Conservation (phyloP, 2,797 vertebrate species). For the Peromyscus melanophrys region DNA sequence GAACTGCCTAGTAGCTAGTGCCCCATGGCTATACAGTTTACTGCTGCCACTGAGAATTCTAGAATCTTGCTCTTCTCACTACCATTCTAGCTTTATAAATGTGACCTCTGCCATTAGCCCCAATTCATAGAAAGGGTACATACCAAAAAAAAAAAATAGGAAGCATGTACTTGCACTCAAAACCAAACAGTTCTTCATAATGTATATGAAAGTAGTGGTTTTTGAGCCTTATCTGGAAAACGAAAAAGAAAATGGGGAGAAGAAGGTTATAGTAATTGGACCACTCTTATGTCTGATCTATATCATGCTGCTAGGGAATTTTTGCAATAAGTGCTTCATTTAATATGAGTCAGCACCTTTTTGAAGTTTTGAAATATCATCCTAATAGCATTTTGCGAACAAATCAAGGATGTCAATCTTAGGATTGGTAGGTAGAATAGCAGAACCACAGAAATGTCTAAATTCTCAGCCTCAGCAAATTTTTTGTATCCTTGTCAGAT, state of each 20-base stretch:
- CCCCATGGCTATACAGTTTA: not conserved
- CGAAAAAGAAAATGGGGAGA: not conserved
- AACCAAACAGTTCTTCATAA: not conserved
- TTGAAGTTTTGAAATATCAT: not conserved
- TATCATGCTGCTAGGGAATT: not conserved
- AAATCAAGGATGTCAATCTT: not conserved
- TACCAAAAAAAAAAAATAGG: not conserved
- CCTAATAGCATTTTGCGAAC: not conserved
- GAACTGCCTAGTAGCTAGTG: not conserved
- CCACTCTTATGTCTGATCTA: not conserved
- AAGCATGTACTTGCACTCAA: not conserved
- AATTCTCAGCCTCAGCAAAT: not conserved
- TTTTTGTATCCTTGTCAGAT: not conserved
- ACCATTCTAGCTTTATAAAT: not conserved
- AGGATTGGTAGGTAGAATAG: not conserved
- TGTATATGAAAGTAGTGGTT: not conserved
- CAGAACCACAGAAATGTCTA: not conserved
- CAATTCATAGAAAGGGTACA: not conserved
- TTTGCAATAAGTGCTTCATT: not conserved
- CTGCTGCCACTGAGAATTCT: not conserved
- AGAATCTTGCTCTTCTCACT: not conserved
- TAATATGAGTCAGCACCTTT: conserved; percentile 20
- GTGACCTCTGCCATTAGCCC: not conserved
- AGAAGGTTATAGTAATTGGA: not conserved
- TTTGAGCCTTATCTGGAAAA: not conserved